Conservation (phyloP, 2,797 vertebrate genomes). For the Micropoecilia bifurca region DNA sequence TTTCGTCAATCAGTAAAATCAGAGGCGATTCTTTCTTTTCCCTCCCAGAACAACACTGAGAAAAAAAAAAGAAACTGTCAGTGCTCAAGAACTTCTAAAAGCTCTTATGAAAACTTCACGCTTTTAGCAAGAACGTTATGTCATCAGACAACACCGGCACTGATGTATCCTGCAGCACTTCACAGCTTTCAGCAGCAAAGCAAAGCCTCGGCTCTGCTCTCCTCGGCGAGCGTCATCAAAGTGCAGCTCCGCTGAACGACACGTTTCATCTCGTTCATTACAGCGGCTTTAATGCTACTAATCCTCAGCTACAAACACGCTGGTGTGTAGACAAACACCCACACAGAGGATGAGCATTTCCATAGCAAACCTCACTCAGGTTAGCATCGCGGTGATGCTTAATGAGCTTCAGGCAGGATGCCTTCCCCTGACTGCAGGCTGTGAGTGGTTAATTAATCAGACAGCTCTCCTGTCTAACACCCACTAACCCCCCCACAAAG, state of each 20-base stretch:
- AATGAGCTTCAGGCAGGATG: slow-evolving; percentile 76
- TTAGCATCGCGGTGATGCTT: slow-evolving; percentile 60
- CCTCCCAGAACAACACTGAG: slow-evolving; percentile 2
- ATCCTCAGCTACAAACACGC: slow-evolving; percentile 30
- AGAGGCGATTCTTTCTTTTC: slow-evolving; percentile 18
- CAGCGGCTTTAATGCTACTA: slow-evolving; percentile 27
- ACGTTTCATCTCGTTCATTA: slow-evolving; percentile 48
- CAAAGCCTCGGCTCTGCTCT: background rate
- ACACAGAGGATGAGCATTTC: slow-evolving; percentile 36
- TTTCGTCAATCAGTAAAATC: slow-evolving; percentile 8
- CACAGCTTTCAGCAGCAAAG: slow-evolving; percentile 14
- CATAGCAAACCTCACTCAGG: slow-evolving; percentile 46
- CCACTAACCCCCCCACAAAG: background rate
- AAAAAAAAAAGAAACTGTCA: background rate
- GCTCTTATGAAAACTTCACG: slow-evolving; percentile 2
- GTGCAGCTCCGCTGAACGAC: slow-evolving; percentile 41
- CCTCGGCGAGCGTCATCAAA: slow-evolving; percentile 11
- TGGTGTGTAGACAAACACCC: slow-evolving; percentile 31
- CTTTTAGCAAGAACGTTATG: slow-evolving; percentile 7
- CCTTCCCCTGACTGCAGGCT: slow-evolving; percentile 63
- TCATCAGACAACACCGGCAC: background rate
- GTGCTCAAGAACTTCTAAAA: background rate
- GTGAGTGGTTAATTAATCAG: slow-evolving; percentile 80
- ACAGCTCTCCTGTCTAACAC: slow-evolving; percentile 37
- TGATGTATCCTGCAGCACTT: slow-evolving; percentile 5